Base-by-base conservation (phyloP, 2,797 vertebrate genomes). In the Onychomys arenicola region DNA sequence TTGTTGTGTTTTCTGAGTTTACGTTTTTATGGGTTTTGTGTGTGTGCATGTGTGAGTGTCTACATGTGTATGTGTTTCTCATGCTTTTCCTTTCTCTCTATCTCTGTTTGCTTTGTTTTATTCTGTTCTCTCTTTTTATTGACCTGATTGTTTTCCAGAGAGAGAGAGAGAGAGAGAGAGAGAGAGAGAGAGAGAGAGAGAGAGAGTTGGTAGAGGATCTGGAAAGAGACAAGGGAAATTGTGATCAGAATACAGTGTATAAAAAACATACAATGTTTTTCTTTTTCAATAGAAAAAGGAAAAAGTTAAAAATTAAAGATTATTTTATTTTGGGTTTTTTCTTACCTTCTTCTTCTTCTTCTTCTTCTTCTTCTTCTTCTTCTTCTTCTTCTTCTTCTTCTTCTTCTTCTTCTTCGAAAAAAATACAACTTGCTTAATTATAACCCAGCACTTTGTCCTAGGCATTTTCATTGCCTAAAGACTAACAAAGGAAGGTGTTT, bases 361-460 rank as follows among this genome's bases (percentile, higher is more conserved):
- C 12, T 89, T 61, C 82, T 71, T 25, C 86, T 84, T 77, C 83
- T 84, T 21, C 87, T 93, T 87, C 76, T 57, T 81, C 12, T 89
- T 61, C 82, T 71, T 25, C 86, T 84, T 77, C 83, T 84, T 21
- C 87, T 93, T 87, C 76, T 57, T 81, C 12, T 89, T 61, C 82
- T 71, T 25, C 86, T 84, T 77, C 83, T 84, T 21, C 87, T 93
- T 87, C 12, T 89, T 61, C 82, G n/a, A n/a, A n/a, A n/a, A 94
- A 92, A 87, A 52, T 4, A 29, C n/a, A 49, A 65, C 29, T 46
- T 76, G 46, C 84, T 96, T 59, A 88, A 65, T 84, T 83, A 65
- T 6, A 87, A 55, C 32, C 77, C 14, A 67, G 17, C 19, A 14
- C 21, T 81, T 61, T 23, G 63, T 92, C 25, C 13, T 49, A 61